Percentiles rank a stretch among this genome's conserved stretches.
phyloP scores from a whole-genome alignment of 2,797 vertebrate genomes.

The Decapterus maruadsi region DNA sequence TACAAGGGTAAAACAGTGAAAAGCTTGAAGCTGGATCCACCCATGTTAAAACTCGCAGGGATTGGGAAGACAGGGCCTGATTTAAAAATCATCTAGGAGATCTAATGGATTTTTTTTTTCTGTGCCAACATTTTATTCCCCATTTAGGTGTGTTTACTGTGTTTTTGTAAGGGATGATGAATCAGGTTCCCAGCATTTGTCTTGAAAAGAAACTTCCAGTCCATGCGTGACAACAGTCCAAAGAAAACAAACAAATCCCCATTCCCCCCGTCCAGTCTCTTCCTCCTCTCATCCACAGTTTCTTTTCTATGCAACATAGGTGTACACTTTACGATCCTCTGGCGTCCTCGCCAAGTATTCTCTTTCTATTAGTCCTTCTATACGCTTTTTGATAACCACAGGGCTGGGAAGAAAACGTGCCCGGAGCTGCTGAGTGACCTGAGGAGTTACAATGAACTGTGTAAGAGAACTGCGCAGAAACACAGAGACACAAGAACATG shows the following conservation, averaged over 20 bases:
- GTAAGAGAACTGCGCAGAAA: not conserved
- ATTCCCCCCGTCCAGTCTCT: constrained; percentile 56
- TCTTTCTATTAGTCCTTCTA: constrained; percentile 99
- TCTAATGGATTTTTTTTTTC: constrained; percentile 87
- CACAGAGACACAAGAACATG: too few relatives aligned
- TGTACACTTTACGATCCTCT: constrained; percentile 99
- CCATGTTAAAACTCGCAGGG: constrained; percentile 92
- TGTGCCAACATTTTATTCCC: constrained; percentile 73
- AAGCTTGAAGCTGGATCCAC: constrained; percentile 93
- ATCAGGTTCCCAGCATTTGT: constrained; percentile 78
- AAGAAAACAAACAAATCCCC: constrained; percentile 71
- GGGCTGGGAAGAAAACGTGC: constrained; percentile 97
- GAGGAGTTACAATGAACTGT: constrained; percentile 48
- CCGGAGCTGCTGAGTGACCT: constrained; percentile 98
- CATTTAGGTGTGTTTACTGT: constrained; percentile 75
- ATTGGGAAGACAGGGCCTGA: constrained; percentile 86
- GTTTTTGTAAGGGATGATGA: constrained; percentile 80
- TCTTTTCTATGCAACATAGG: constrained; percentile 94
- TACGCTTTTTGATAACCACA: constrained; percentile 99
- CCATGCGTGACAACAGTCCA: constrained; percentile 95
- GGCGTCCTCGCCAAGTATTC: constrained; percentile 99
- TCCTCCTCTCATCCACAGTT: constrained; percentile 56
- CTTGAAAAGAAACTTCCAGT: constrained; percentile 97
- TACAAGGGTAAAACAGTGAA: constrained; percentile 94
- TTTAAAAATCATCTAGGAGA: constrained; percentile 93